Evolutionary conservation across 2,113 vertebrate species (phyloP).

Genomic region (Trogon melanurus): DNA sequence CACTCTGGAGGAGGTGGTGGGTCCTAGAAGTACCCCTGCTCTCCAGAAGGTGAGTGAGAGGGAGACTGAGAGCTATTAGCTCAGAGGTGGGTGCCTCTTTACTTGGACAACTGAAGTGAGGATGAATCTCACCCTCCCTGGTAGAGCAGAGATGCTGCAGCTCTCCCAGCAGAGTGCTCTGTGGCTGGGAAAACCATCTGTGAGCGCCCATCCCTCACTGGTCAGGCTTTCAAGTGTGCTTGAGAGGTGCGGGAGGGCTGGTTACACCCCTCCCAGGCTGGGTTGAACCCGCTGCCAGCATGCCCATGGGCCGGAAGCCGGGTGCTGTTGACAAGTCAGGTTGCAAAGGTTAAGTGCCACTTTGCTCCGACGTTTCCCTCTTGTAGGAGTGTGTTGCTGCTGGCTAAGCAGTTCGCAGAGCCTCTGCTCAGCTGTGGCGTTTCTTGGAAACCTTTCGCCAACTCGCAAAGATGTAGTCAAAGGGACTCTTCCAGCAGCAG

Average conservation of each 20-base stretch:
- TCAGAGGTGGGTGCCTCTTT: background rate
- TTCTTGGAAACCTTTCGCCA: background rate
- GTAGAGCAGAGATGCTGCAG: background rate
- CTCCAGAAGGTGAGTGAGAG: background rate
- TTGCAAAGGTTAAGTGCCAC: background rate
- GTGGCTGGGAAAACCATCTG: background rate
- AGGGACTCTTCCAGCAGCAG: background rate
- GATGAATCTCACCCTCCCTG: background rate
- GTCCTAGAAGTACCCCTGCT: background rate
- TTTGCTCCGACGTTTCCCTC: background rate
- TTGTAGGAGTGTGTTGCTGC: background rate
- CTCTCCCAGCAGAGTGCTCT: background rate
- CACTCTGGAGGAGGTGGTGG: background rate
- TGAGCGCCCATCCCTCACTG: fast-evolving
- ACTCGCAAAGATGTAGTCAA: background rate
- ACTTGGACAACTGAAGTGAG: background rate
- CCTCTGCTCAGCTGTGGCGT: background rate
- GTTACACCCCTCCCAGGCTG: fast-evolving
- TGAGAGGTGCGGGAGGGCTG: fast-evolving
- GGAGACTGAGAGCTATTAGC: background rate
- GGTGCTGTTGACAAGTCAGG: background rate
- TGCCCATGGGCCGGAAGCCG: background rate
- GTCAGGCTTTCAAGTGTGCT: background rate
- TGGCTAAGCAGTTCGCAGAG: background rate
- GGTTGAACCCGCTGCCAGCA: background rate